Percentiles rank a stretch among this genome's conserved stretches.
These are phyloP conservation scores for Eupithecia subumbrata DNA, from an alignment of 2,888 invertebrate genomes.

Conservation along the genomic window DNA sequence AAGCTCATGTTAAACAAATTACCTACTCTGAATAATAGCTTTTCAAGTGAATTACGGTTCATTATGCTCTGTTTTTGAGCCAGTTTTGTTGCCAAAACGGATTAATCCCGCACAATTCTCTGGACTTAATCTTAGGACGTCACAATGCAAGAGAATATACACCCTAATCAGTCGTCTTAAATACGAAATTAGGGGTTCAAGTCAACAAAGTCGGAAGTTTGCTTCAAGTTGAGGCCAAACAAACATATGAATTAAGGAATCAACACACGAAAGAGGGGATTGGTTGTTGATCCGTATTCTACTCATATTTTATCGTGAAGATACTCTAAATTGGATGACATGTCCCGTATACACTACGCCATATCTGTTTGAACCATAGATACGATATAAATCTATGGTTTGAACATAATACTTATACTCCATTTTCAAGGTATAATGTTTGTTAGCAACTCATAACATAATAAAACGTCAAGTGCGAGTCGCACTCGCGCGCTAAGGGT, in stretches of 20 bases:
- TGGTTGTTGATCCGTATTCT: constrained; percentile 52
- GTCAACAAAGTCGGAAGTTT: constrained; percentile 44
- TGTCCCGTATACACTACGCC: background rate
- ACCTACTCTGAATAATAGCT: constrained; percentile 10
- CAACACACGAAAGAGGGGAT: constrained; percentile 46
- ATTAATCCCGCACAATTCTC: constrained; percentile 31
- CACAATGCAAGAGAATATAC: constrained; percentile 34
- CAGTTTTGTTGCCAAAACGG: constrained; percentile 30
- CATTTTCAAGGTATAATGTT: too few relatives aligned
- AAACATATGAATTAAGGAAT: constrained; percentile 50
- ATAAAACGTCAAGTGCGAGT: too few relatives aligned
- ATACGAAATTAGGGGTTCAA: constrained; percentile 44
- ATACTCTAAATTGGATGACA: constrained; percentile 1
- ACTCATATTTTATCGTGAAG: constrained; percentile 49
- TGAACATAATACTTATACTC: too few relatives aligned
- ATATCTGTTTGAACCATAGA: background rate
- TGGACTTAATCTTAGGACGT: constrained; percentile 32
- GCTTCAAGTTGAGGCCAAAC: constrained; percentile 34
- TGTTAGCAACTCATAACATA: too few relatives aligned
- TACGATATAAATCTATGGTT: too few relatives aligned
- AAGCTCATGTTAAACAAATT: background rate
- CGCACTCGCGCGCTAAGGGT: too few relatives aligned
- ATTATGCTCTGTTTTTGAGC: constrained; percentile 18
- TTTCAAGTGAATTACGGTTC: constrained; percentile 10
- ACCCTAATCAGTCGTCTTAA: constrained; percentile 41